Percentiles rank a stretch among this genome's conserved stretches.
These are phyloP conservation scores for Hyperopisus bebe DNA, from an alignment of 2,113 vertebrate genomes.

Conservation along the genomic window DNA sequence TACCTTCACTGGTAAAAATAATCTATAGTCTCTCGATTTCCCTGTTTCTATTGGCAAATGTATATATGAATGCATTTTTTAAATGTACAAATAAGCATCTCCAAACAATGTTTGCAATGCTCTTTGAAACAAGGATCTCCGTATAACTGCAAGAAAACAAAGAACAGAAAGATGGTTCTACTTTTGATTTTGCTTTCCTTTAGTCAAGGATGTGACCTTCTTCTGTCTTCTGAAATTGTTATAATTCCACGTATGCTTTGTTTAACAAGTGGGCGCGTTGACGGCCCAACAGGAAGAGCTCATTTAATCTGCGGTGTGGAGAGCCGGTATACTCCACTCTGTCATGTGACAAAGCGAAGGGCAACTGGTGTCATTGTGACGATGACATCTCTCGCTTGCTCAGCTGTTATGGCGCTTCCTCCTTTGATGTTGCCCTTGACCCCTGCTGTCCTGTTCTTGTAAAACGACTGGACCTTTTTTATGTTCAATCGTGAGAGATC, in stretches of 20 bases:
- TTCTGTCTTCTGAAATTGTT: not conserved
- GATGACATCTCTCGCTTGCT: slow-evolving; percentile 4
- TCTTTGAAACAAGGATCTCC: not conserved
- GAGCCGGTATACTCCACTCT: not conserved
- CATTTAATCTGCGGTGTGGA: not conserved
- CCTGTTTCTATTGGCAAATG: not conserved
- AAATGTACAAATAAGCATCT: not conserved
- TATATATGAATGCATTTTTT: not conserved
- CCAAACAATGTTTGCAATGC: not conserved
- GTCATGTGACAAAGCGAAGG: not conserved
- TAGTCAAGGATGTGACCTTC: not conserved
- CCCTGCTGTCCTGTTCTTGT: slow-evolving; percentile 10
- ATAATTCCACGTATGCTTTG: not conserved
- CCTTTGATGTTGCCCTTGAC: slow-evolving; percentile 8
- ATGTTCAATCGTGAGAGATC: slow-evolving; percentile 53
- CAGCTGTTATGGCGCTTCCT: not conserved
- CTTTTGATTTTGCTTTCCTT: not conserved
- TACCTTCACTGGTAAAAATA: not conserved
- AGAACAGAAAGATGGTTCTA: not conserved
- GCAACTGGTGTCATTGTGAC: not conserved
- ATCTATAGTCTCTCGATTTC: not conserved
- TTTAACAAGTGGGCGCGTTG: not conserved
- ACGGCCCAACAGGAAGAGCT: not conserved
- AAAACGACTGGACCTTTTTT: slow-evolving; percentile 43
- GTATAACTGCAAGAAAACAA: not conserved